Conservation (phyloP, 2,888 invertebrate species). For the Harpalus rubripes region DNA sequence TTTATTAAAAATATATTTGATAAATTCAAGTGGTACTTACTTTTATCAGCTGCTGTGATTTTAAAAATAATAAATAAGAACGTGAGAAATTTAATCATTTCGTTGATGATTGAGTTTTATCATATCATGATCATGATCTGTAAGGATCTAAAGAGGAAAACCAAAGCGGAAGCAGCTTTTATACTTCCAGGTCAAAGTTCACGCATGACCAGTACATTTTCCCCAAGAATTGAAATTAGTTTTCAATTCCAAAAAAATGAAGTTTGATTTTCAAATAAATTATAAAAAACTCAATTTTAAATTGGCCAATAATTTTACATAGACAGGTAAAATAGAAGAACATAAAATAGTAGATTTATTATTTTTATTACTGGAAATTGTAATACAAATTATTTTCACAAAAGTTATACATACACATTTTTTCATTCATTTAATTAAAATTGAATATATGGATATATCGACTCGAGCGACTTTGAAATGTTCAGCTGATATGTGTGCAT, state of each 20-base stretch:
- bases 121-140: slow-evolving; percentile 22
- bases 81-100: slow-evolving; percentile 59
- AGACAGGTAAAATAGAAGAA: too few species aligned
- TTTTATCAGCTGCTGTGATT: slow-evolving; percentile 35
- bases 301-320: too few species aligned
- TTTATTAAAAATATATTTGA: slow-evolving; percentile 17
- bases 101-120: neutral
- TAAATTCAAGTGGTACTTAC: slow-evolving; percentile 26
- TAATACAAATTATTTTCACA: too few species aligned
- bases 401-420: too few species aligned
- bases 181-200: slow-evolving; percentile 49
- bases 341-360: too few species aligned
- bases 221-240: neutral
- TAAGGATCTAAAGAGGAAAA: neutral
- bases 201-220: slow-evolving; percentile 38
- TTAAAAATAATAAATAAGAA: slow-evolving; percentile 52
- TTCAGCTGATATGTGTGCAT: too few species aligned
- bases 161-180: slow-evolving; percentile 40
- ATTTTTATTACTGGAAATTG: too few species aligned
- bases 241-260: neutral
- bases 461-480: too few species aligned
- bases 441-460: too few species aligned
- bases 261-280: too few species aligned
- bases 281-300: neutral
- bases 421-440: too few species aligned